phyloP scores from a whole-genome alignment of 2,797 vertebrate species.

The Luscinia luscinia region DNA sequence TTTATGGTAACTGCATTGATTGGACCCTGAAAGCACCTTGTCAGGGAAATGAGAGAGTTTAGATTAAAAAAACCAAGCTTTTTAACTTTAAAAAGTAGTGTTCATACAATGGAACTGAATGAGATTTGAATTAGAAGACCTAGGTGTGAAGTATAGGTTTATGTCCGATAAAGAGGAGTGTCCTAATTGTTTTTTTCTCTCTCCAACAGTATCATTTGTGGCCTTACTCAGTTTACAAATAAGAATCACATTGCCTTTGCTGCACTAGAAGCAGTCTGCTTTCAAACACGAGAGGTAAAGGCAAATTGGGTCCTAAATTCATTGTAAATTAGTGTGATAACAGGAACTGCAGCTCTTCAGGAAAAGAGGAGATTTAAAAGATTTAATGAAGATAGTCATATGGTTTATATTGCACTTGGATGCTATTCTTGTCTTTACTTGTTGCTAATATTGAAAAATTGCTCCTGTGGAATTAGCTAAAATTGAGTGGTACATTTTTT shows the following conservation, averaged over 20 bases:
- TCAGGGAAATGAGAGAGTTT: not conserved
- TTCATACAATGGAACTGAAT: not conserved
- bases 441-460: not conserved
- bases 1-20: not conserved
- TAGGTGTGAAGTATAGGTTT: not conserved
- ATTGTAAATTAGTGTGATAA: not conserved
- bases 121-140: not conserved
- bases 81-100: not conserved
- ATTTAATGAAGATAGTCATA: not conserved
- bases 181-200: conserved; percentile 20
- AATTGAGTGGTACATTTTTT: not conserved
- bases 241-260: conserved; percentile 95
- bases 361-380: not conserved
- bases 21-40: not conserved
- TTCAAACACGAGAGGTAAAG: conserved; percentile 94
- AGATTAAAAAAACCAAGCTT: not conserved
- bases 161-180: not conserved
- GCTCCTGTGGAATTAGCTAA: not conserved
- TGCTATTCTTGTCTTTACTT: not conserved
- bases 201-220: conserved; percentile 91
- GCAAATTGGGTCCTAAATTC: not conserved
- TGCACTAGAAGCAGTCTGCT: conserved; percentile 95
- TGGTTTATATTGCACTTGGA: not conserved
- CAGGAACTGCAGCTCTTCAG: not conserved
- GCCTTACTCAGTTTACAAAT: conserved; percentile 97